A percentile compares a stretch with the other conserved stretches of the same genome.
phyloP scores from a whole-genome alignment of 2,888 invertebrate species.

The Cantharis flavilabris region DNA sequence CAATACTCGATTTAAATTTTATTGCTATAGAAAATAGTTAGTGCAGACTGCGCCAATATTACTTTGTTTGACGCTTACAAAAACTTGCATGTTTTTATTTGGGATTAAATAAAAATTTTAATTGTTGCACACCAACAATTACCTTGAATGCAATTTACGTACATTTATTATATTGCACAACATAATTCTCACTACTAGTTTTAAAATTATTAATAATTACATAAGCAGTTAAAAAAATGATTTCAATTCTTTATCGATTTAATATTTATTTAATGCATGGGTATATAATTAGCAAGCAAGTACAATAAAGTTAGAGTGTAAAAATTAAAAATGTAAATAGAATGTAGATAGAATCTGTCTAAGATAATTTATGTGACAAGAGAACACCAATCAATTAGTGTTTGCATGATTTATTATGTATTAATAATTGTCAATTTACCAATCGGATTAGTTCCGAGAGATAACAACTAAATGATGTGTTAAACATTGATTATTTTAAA shows the following conservation, averaged over 20 bases:
- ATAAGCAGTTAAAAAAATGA: neutral
- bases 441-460: neutral
- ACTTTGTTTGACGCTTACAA: neutral
- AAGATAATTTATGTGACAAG: conserved; percentile 3
- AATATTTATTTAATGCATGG: neutral
- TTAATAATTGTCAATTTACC: neutral
- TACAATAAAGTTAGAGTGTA: neutral
- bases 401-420: conserved; percentile 4
- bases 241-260: neutral
- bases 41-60: neutral
- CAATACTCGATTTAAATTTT: neutral
- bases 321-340: conserved; percentile 1
- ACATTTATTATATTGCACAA: neutral
- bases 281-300: neutral
- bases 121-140: neutral
- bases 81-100: neutral
- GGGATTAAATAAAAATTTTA: neutral
- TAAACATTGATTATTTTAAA: neutral
- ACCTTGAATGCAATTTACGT: neutral
- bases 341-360: conserved; percentile 1
- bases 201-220: neutral
- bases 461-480: neutral
- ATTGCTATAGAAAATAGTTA: neutral
- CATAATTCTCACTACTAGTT: neutral
- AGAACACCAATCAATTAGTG: conserved; percentile 3